Evolutionary conservation across 1,140 invertebrate species (phyloP).

Genomic region (Listronotus oregonensis): DNA sequence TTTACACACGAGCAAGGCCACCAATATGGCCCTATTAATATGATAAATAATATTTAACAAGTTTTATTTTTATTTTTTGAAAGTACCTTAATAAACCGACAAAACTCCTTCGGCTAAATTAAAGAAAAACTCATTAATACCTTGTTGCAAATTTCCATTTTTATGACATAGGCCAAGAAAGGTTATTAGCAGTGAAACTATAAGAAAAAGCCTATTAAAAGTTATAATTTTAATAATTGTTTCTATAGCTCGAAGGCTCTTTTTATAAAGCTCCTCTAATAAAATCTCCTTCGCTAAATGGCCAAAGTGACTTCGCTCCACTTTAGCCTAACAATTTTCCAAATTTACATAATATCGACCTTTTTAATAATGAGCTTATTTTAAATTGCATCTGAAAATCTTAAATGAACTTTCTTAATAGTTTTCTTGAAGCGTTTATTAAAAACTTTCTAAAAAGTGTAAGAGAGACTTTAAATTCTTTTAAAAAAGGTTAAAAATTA

Average conservation of each 20-base stretch:
- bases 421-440: neutral
- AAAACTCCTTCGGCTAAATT: too few species aligned
- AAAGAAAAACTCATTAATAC: too few species aligned
- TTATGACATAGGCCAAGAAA: too few species aligned
- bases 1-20: too few species aligned
- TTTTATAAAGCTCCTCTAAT: slow-evolving; percentile 5
- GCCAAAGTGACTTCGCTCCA: slow-evolving; percentile 6
- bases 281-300: slow-evolving; percentile 8
- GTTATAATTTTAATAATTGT: slow-evolving; percentile 20
- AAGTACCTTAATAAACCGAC: too few species aligned
- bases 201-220: slow-evolving; percentile 25
- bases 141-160: too few species aligned
- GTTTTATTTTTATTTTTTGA: too few species aligned
- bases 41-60: too few species aligned
- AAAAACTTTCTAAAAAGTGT: neutral
- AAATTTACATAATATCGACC: slow-evolving; percentile 21
- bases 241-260: neutral
- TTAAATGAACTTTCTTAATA: slow-evolving; percentile 19
- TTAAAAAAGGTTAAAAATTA: too few species aligned
- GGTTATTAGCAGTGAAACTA: neutral
- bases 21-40: too few species aligned
- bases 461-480: neutral
- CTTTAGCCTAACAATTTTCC: slow-evolving; percentile 12
- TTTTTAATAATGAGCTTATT: slow-evolving; percentile 17
- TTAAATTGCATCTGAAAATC: slow-evolving; percentile 15